Evolutionary conservation across 2,888 invertebrate species (phyloP).

Genomic region (Thysanoteuthis rhombus): DNA sequence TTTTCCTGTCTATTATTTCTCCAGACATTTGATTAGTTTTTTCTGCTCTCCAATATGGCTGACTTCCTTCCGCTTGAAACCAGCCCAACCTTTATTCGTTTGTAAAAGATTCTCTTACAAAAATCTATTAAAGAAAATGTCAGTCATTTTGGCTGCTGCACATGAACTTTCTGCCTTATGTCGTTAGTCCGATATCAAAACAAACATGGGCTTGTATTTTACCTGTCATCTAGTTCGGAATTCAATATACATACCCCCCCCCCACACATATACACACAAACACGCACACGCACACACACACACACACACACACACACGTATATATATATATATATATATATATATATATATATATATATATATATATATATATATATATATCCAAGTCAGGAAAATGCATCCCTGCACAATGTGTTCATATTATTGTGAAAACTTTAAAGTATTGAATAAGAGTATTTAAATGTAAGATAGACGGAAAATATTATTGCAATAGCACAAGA

Average conservation of each 20-base stretch:
- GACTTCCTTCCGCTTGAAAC: not conserved
- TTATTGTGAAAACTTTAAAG: too few species aligned
- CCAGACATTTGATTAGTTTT: not conserved
- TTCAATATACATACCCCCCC: not conserved
- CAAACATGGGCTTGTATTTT: not conserved
- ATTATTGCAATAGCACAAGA: too few species aligned
- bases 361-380: too few species aligned
- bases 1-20: not conserved
- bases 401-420: too few species aligned
- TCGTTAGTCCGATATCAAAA: not conserved
- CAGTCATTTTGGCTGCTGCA: not conserved
- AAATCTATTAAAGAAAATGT: not conserved
- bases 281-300: not conserved
- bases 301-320: too few species aligned
- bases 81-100: not conserved
- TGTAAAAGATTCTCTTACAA: not conserved
- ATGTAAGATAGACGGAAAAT: too few species aligned
- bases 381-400: too few species aligned
- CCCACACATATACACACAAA: not conserved
- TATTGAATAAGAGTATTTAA: too few species aligned
- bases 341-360: too few species aligned
- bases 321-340: too few species aligned
- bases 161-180: not conserved
- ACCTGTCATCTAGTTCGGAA: not conserved
- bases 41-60: not conserved